A percentile compares a stretch with the other conserved stretches of the same genome.
Conservation (phyloP, 2,113 vertebrate species). For the Hyaena hyaena region DNA sequence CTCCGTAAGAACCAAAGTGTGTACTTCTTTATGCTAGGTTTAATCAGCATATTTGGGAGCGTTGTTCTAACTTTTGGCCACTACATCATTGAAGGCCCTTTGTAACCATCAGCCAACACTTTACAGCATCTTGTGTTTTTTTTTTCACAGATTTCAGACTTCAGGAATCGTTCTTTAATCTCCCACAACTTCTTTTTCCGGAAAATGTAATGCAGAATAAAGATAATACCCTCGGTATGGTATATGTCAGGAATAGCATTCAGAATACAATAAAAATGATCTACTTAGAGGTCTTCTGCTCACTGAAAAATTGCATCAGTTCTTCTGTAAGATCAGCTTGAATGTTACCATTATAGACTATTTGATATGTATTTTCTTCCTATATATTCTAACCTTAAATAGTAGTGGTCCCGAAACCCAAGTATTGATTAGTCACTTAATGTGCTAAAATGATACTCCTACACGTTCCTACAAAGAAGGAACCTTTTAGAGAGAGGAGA, state of each 20-base stretch:
- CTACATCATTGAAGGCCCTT: conserved; percentile 50
- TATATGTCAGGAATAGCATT: conserved; percentile 77
- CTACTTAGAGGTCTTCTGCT: conserved; percentile 45
- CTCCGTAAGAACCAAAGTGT: conserved; percentile 9
- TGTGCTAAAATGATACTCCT: background rate
- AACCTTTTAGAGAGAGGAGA: background rate
- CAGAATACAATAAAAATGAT: conserved; percentile 41
- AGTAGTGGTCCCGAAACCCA: background rate
- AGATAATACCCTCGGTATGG: conserved; percentile 81
- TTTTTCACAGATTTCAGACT: conserved; percentile 81
- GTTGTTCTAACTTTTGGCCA: conserved; percentile 51
- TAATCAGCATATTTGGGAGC: conserved; percentile 38
- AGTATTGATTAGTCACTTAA: background rate
- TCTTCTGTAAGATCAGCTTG: conserved; percentile 48
- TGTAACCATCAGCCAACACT: conserved; percentile 62
- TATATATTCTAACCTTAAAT: conserved; percentile 60
- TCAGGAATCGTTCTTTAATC: conserved; percentile 81
- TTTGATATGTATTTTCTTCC: conserved; percentile 32
- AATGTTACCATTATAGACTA: conserved; percentile 9
- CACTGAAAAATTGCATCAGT: background rate
- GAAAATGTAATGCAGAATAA: conserved; percentile 82
- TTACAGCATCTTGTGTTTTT: conserved; percentile 75
- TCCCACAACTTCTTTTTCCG: conserved; percentile 83
- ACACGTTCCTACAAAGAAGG: background rate
- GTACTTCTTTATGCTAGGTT: background rate